phyloP scores from a whole-genome alignment of 2,797 vertebrate genomes.

The Steatocranus sp. region DNA sequence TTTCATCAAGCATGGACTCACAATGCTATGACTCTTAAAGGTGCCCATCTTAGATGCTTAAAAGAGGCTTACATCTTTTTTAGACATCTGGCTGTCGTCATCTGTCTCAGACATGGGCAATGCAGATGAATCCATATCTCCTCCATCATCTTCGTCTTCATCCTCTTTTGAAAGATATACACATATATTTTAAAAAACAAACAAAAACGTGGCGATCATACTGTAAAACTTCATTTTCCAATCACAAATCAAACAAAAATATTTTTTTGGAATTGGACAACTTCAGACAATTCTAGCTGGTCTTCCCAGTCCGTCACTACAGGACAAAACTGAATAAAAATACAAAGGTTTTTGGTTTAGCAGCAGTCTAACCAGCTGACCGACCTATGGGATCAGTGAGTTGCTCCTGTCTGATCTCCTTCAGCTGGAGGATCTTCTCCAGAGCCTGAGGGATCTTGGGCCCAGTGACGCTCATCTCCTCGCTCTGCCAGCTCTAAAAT shows the following conservation, averaged over 20 bases:
- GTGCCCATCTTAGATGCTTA: not conserved
- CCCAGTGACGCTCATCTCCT: conserved; percentile 78
- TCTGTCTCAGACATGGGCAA: conserved; percentile 79
- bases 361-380: not conserved
- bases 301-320: not conserved
- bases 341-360: not conserved
- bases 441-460: conserved; percentile 93
- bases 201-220: rapidly evolving
- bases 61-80: conserved; percentile 79
- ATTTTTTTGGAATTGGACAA: not conserved
- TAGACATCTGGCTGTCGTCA: conserved; percentile 78
- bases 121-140: conserved; percentile 72
- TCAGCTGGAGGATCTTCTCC: conserved; percentile 93
- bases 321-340: not conserved
- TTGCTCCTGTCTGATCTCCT: conserved; percentile 92
- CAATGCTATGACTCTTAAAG: not conserved
- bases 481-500: conserved; percentile 73
- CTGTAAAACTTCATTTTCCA: rapidly evolving
- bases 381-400: conserved; percentile 74
- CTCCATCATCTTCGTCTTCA: conserved; percentile 78
- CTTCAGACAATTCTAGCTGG: not conserved
- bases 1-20: not conserved
- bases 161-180: conserved; percentile 39
- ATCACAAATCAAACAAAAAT: not conserved
- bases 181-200: not conserved